Conservation (phyloP, 2,888 invertebrate species). For the Eupithecia vulgata region DNA sequence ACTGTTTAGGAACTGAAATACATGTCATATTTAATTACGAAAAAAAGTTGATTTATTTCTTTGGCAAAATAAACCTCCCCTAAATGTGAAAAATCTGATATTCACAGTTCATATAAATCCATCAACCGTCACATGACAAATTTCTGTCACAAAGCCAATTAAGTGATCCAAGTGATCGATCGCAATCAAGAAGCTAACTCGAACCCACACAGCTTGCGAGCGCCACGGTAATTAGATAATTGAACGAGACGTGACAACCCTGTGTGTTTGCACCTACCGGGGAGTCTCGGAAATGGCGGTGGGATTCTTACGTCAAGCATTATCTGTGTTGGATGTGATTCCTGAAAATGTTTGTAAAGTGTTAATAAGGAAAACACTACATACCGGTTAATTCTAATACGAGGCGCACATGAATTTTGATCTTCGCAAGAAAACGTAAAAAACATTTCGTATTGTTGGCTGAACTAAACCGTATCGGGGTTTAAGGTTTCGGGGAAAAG, state of each 20-base stretch:
- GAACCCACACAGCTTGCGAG: slow-evolving; percentile 39
- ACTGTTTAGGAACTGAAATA: too few species aligned
- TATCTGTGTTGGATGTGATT: too few species aligned
- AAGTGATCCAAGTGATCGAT: slow-evolving; percentile 35
- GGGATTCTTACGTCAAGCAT: neutral
- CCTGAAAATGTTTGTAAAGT: too few species aligned
- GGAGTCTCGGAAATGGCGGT: neutral
- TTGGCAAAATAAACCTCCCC: neutral
- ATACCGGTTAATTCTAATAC: too few species aligned
- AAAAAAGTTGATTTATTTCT: neutral
- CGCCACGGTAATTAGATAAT: slow-evolving; percentile 48
- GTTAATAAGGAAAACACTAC: too few species aligned
- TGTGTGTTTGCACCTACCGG: slow-evolving; percentile 33
- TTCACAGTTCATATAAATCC: neutral
- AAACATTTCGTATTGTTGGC: too few species aligned
- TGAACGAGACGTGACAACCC: slow-evolving; percentile 48
- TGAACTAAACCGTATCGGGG: too few species aligned
- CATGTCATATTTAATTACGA: too few species aligned
- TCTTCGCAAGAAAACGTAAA: too few species aligned
- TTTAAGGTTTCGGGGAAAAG: too few species aligned
- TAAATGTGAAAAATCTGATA: neutral
- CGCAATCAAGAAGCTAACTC: slow-evolving; percentile 45
- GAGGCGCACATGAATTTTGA: too few species aligned
- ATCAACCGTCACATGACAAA: neutral
- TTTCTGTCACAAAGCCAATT: slow-evolving; percentile 19